Evolutionary conservation across 2,797 vertebrate species (phyloP).

Genomic region (Botia almorhae): DNA sequence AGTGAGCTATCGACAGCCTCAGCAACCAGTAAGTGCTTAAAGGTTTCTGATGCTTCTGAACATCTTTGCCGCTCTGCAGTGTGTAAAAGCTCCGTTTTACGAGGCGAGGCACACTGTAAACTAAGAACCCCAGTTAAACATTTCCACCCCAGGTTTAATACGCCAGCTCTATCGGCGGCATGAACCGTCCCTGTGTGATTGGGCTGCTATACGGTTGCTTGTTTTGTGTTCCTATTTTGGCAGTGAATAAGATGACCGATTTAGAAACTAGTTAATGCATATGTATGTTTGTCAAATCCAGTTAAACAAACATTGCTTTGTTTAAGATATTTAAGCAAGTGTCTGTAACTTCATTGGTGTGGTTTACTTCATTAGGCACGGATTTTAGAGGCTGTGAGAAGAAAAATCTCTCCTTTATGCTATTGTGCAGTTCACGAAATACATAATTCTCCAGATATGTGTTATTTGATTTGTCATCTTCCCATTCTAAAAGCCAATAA

Average conservation of each 20-base stretch:
- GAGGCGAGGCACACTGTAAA: constrained; percentile 73
- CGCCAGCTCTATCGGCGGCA: constrained; percentile 38
- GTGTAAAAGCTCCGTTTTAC: constrained; percentile 73
- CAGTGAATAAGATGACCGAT: constrained; percentile 1
- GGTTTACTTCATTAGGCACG: background rate
- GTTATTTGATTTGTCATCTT: background rate
- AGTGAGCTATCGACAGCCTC: constrained; percentile 67
- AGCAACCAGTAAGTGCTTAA: constrained; percentile 65
- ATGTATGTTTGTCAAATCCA: background rate
- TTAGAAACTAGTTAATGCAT: background rate
- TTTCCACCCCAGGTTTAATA: constrained; percentile 39
- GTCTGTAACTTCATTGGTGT: background rate
- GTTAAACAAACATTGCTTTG: constrained; percentile 2
- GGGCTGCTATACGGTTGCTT: constrained; percentile 3
- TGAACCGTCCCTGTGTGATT: constrained; percentile 26
- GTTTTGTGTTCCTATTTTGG: background rate
- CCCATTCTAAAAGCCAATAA: background rate
- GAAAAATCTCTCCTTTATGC: background rate
- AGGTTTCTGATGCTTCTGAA: constrained; percentile 50
- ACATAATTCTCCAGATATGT: background rate
- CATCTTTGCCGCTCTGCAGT: constrained; percentile 70
- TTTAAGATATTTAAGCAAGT: background rate
- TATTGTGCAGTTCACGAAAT: background rate
- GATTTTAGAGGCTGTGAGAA: background rate
- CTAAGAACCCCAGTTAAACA: constrained; percentile 48